Percentiles rank a stretch among this genome's conserved stretches.
Evolutionary conservation across 2,888 invertebrate genomes (phyloP).

Genomic region (Folsomia candida): DNA sequence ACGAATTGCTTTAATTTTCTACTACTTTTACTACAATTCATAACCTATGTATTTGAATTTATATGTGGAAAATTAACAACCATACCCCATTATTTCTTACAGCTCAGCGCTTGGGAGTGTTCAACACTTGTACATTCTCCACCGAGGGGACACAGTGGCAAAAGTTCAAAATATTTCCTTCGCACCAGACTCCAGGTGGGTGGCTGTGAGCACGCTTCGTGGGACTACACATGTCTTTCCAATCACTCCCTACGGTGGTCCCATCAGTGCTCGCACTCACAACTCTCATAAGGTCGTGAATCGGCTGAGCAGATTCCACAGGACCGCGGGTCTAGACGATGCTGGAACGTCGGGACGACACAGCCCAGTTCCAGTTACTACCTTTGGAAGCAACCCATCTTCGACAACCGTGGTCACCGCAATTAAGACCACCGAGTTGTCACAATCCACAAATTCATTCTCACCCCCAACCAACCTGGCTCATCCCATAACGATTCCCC

Average conservation of each 20-base stretch:
- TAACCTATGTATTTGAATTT: too few relatives aligned
- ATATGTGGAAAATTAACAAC: too few relatives aligned
- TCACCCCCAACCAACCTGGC: slow-evolving; percentile 92
- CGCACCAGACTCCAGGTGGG: slow-evolving; percentile 91
- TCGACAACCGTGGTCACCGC: slow-evolving; percentile 25
- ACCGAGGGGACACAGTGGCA: slow-evolving; percentile 86
- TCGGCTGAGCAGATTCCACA: slow-evolving; percentile 88
- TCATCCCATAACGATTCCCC: slow-evolving; percentile 73
- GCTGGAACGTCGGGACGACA: slow-evolving; percentile 65
- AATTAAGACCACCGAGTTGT: slow-evolving; percentile 45
- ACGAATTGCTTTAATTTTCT: too few relatives aligned
- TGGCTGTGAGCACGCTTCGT: slow-evolving; percentile 88
- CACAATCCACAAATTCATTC: slow-evolving; percentile 44
- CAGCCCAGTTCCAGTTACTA: slow-evolving; percentile 60
- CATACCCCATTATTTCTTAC: too few relatives aligned
- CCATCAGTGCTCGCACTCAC: slow-evolving; percentile 87
- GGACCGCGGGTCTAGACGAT: slow-evolving; percentile 81
- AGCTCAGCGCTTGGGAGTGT: slow-evolving; percentile 82
- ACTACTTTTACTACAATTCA: too few relatives aligned
- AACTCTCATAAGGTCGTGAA: slow-evolving; percentile 91
- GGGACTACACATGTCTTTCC: slow-evolving; percentile 98
- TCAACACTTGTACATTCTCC: slow-evolving; percentile 77
- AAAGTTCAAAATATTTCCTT: slow-evolving; percentile 92
- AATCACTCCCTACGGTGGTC: slow-evolving; percentile 92
- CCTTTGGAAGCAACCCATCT: slow-evolving; percentile 29